Conservation (phyloP, 2,888 invertebrate genomes). For the Elmis aenea region DNA sequence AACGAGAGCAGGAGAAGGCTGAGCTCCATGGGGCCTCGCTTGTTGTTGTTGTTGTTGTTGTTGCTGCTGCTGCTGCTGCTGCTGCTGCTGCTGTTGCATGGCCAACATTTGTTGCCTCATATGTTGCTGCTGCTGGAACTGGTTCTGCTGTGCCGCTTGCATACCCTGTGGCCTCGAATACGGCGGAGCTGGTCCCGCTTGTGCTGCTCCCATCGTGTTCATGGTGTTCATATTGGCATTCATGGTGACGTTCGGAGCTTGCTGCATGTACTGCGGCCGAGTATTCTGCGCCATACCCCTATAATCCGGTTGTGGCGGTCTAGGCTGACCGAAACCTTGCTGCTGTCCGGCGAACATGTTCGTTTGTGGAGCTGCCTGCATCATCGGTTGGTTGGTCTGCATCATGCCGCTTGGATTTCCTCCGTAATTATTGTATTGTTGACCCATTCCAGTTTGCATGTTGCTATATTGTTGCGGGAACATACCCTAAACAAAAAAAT, state of each 20-base stretch:
- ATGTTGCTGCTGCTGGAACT: conserved; percentile 43
- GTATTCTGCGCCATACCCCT: conserved; percentile 46
- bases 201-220: conserved; percentile 52
- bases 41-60: conserved; percentile 50
- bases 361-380: conserved; percentile 35
- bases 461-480: conserved; percentile 56
- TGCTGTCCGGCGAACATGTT: conserved; percentile 47
- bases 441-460: conserved; percentile 58
- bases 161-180: conserved; percentile 57
- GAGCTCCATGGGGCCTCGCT: conserved; percentile 48
- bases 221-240: conserved; percentile 74
- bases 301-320: conserved; percentile 43
- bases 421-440: conserved; percentile 59
- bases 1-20: conserved; percentile 59
- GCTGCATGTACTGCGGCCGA: conserved; percentile 65
- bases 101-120: conserved; percentile 67
- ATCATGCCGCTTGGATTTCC: conserved; percentile 47
- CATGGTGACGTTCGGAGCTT: conserved; percentile 83
- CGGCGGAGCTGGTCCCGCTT: conserved; percentile 68
- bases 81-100: conserved; percentile 59
- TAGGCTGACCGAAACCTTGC: conserved; percentile 53
- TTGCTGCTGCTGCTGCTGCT: conserved; percentile 44
- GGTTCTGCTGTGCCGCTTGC: conserved; percentile 34
- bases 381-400: conserved; percentile 41
- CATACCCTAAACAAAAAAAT: conserved; percentile 47